These are phyloP conservation scores for Coranthus polyacanthus DNA, from an alignment of 2,797 vertebrate genomes.

Conservation along the genomic window DNA sequence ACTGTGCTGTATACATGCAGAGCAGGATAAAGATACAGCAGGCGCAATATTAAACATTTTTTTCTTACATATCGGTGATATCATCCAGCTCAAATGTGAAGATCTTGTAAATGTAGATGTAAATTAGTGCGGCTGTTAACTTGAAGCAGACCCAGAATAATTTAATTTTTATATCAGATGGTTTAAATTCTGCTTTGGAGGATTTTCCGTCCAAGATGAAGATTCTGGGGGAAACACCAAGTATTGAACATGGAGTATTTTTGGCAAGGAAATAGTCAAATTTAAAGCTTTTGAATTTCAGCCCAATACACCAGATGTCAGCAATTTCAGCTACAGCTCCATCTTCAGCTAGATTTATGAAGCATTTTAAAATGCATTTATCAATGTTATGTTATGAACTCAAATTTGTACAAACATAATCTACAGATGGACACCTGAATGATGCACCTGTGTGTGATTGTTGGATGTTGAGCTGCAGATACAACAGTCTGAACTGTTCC, in stretches of 20 bases:
- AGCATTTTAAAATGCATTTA: not conserved
- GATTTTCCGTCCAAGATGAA: conserved; percentile 20
- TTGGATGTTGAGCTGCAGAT: not conserved
- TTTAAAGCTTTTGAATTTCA: conserved; percentile 8
- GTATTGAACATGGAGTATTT: conserved; percentile 6
- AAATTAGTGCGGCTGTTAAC: not conserved
- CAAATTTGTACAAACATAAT: not conserved
- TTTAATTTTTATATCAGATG: conserved; percentile 2
- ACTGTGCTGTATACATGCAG: too few species aligned
- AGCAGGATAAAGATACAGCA: not conserved
- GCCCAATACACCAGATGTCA: conserved; percentile 37
- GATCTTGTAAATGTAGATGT: not conserved
- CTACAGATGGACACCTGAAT: not conserved
- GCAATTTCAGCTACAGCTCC: conserved; percentile 9
- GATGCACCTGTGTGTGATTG: not conserved
- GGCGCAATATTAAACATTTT: too few species aligned
- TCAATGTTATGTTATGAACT: not conserved
- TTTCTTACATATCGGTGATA: conserved; percentile 4
- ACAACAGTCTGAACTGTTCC: not conserved
- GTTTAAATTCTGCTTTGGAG: conserved; percentile 14
- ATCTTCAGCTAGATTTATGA: conserved; percentile 1
- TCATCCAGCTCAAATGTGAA: not conserved
- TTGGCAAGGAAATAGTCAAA: conserved; percentile 6
- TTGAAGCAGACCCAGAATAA: conserved; percentile 2
- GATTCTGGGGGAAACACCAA: conserved; percentile 25